These are phyloP conservation scores for Rhincodon typus DNA, from an alignment of 2,797 vertebrate genomes.

Conservation along the genomic window DNA sequence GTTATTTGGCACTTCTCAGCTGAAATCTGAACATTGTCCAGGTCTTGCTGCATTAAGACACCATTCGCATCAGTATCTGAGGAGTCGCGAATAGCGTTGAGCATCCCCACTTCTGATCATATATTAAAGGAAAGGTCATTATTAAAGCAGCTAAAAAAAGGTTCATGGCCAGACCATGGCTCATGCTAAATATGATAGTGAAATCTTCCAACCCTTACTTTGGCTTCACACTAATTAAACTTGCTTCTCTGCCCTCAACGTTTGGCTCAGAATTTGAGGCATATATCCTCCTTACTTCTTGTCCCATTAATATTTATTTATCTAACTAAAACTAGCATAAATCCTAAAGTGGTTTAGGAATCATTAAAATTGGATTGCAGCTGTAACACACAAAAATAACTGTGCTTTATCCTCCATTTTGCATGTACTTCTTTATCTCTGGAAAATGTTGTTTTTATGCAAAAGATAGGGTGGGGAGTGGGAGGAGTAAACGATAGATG, in stretches of 20 bases:
- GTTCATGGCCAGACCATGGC: no score
- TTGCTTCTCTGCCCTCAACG: neutral
- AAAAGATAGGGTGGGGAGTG: no score
- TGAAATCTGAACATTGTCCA: no score
- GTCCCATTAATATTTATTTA: neutral
- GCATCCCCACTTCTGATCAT: no score
- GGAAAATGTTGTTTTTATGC: neutral
- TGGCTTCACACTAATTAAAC: neutral
- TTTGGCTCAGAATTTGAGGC: neutral
- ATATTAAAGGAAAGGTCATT: no score
- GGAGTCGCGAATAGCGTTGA: no score
- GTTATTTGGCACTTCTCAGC: no score
- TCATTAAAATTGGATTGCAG: neutral
- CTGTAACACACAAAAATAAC: neutral
- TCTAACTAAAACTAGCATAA: neutral
- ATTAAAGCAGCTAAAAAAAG: no score
- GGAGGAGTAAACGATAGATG: no score
- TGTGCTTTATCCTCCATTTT: neutral
- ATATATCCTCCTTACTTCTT: neutral
- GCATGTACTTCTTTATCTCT: neutral
- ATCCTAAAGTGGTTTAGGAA: neutral
- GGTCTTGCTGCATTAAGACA: no score
- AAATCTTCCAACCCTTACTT: neutral
- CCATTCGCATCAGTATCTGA: no score
- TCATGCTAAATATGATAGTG: neutral